Percentiles rank a stretch among this genome's conserved stretches.
phyloP scores from a whole-genome alignment of 2,888 invertebrate species.

The Orchesella flavescens region DNA sequence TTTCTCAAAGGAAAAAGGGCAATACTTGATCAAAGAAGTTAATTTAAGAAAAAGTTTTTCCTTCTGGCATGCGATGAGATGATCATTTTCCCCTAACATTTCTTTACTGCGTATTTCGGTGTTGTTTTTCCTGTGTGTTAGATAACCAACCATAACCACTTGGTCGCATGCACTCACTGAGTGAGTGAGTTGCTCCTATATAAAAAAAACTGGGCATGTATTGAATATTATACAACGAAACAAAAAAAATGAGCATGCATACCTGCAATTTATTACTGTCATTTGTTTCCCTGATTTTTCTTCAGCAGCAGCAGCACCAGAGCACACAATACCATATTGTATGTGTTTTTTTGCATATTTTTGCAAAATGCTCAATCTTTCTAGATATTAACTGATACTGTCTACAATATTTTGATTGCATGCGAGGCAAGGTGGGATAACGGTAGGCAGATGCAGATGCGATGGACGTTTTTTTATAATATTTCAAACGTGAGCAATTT shows the following conservation, averaged over 20 bases:
- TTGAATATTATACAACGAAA: background rate
- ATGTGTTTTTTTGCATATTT: conserved; percentile 18
- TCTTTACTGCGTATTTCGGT: no score
- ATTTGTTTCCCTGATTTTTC: conserved; percentile 6
- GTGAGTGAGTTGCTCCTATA: no score
- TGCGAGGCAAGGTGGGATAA: conserved; percentile 45
- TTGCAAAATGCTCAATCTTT: background rate
- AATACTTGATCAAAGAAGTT: no score
- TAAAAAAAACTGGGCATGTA: no score
- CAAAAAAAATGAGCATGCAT: background rate
- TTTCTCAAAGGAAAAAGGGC: no score
- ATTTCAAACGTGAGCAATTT: conserved; percentile 58
- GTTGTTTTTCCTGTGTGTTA: no score
- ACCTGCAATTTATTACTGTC: conserved; percentile 48
- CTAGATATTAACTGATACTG: background rate
- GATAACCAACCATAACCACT: no score
- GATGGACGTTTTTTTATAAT: conserved; percentile 52
- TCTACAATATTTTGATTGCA: conserved; percentile 25
- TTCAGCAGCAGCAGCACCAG: background rate
- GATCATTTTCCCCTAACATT: no score
- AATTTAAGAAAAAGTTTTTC: no score
- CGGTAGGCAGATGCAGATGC: conserved; percentile 32
- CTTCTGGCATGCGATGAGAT: no score
- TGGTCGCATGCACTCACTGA: no score
- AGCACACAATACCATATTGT: background rate